Conservation (phyloP, 2,113 vertebrate genomes). For the Paracanthobrama guichenoti region DNA sequence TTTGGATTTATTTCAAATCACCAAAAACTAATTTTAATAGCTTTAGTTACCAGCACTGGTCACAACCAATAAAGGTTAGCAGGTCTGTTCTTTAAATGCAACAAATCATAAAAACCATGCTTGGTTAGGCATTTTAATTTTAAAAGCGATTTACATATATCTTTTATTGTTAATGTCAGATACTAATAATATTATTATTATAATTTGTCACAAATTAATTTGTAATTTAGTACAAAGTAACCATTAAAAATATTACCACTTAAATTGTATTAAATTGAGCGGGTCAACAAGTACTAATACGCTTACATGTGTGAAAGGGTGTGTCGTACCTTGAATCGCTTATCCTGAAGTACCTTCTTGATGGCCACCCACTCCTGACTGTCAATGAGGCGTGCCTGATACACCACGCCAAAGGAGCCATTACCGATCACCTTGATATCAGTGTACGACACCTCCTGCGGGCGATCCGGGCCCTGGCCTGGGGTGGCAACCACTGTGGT, state of each 20-base stretch:
- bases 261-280: background rate
- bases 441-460: conserved; percentile 61
- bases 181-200: background rate
- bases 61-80: background rate
- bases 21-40: no score
- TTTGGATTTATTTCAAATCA: no score
- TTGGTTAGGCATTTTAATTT: no score
- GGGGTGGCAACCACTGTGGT: conserved; percentile 76
- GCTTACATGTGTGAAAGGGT: background rate
- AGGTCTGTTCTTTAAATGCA: background rate
- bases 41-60: no score
- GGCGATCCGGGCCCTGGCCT: conserved; percentile 80
- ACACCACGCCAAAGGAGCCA: conserved; percentile 91
- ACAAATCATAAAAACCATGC: no score
- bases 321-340: conserved; percentile 87
- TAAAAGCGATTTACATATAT: background rate
- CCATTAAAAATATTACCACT: background rate
- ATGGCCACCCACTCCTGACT: conserved; percentile 91
- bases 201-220: background rate
- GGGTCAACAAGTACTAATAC: background rate
- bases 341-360: conserved; percentile 94
- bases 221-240: background rate
- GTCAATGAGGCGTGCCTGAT: conserved; percentile 89
- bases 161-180: background rate
- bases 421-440: conserved; percentile 94